phyloP scores from a whole-genome alignment of 1,140 invertebrate species.

The Asbolus verrucosus region DNA sequence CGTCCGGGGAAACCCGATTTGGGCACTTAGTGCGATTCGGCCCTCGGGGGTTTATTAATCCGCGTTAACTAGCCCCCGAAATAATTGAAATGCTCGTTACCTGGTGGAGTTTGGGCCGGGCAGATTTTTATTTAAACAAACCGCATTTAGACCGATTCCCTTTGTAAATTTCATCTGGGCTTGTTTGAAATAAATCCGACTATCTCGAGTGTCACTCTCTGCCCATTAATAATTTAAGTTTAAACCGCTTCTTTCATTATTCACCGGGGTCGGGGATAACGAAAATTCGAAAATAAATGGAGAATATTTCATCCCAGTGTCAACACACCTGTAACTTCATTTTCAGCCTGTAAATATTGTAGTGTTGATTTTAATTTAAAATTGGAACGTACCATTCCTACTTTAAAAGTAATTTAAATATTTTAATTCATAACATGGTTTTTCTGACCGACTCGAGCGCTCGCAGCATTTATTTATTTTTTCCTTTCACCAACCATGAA shows the following conservation, averaged over 20 bases:
- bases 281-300: slow-evolving; percentile 38
- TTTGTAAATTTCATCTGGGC: slow-evolving; percentile 30
- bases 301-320: slow-evolving; percentile 20
- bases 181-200: slow-evolving; percentile 31
- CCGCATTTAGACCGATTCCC: slow-evolving; percentile 13
- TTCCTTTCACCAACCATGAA: no score
- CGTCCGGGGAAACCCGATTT: slow-evolving; percentile 15
- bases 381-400: neutral
- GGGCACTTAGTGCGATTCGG: neutral
- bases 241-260: slow-evolving; percentile 36
- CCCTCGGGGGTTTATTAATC: slow-evolving; percentile 25
- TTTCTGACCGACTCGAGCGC: no score
- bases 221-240: slow-evolving; percentile 26
- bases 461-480: no score
- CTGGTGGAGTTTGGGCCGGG: neutral
- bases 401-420: slow-evolving; percentile 20
- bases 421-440: slow-evolving; percentile 29
- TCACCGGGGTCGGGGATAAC: slow-evolving; percentile 21
- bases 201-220: slow-evolving; percentile 25
- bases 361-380: slow-evolving; percentile 37
- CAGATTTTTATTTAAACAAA: slow-evolving; percentile 6
- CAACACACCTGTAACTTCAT: slow-evolving; percentile 24
- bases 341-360: slow-evolving; percentile 13
- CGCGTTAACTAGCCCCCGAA: slow-evolving; percentile 10
- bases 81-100: slow-evolving; percentile 12